These are phyloP conservation scores for Sisyra terminalis DNA, from an alignment of 2,888 invertebrate genomes.

Conservation along the genomic window DNA sequence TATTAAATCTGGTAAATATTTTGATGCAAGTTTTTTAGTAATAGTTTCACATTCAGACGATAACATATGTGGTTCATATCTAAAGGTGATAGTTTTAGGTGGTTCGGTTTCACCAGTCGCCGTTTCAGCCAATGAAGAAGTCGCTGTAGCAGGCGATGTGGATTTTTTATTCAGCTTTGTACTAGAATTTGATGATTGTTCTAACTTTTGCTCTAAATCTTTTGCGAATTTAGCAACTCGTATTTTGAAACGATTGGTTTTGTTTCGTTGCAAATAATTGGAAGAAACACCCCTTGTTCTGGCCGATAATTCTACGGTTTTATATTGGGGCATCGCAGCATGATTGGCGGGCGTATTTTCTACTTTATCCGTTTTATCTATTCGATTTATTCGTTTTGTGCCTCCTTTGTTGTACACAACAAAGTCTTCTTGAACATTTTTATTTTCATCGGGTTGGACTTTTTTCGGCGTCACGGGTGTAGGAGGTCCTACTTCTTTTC, in stretches of 20 bases:
- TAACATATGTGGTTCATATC: conserved; percentile 1
- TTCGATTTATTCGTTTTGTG: conserved; percentile 3
- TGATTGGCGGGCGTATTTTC: conserved; percentile 6
- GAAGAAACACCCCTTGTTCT: conserved; percentile 8
- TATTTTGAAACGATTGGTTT: conserved; percentile 5
- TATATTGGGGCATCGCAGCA: no score
- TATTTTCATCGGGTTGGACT: conserved; percentile 2
- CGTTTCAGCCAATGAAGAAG: no score
- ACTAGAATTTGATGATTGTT: no score
- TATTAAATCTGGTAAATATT: conserved; percentile 7
- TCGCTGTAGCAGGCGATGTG: not conserved
- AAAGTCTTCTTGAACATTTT: conserved; percentile 2
- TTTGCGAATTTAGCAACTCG: conserved; percentile 2
- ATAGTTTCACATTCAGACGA: no score
- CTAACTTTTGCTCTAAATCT: not conserved
- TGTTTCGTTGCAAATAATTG: conserved; percentile 5
- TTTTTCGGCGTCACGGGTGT: conserved; percentile 13
- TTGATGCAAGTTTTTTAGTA: no score
- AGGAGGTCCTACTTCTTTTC: conserved; percentile 20
- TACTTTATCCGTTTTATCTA: conserved; percentile 4
- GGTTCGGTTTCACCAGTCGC: not conserved
- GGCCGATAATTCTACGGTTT: conserved; percentile 1
- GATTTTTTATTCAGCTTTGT: no score
- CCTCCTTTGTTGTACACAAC: conserved; percentile 1
- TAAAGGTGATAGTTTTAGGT: not conserved